These are phyloP conservation scores for Sander lucioperca DNA, from an alignment of 2,113 vertebrate genomes.

Conservation along the genomic window DNA sequence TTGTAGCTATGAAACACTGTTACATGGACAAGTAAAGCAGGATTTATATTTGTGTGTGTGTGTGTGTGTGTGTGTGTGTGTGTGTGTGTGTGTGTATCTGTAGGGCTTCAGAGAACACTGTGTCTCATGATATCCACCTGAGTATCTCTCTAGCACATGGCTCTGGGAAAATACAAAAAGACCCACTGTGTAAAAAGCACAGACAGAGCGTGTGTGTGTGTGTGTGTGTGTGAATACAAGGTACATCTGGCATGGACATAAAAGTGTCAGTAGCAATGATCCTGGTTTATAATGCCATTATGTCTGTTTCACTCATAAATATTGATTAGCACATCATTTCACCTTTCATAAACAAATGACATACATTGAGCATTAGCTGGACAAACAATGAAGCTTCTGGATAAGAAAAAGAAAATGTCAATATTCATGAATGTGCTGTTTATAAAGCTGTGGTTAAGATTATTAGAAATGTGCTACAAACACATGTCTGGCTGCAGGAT, in stretches of 20 bases:
- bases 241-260: conserved; percentile 48
- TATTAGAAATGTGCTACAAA: background rate
- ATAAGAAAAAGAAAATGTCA: conserved; percentile 4
- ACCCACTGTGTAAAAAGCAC: conserved; percentile 59
- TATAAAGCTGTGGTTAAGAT: background rate
- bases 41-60: background rate
- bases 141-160: conserved; percentile 68
- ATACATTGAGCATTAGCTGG: background rate
- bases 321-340: conserved; percentile 34
- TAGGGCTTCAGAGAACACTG: conserved; percentile 49
- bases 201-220: background rate
- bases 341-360: conserved; percentile 53
- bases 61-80: background rate
- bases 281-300: conserved; percentile 32
- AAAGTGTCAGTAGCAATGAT: conserved; percentile 46
- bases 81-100: conserved; percentile 25
- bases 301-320: conserved; percentile 29
- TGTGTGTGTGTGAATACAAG: background rate
- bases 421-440: conserved; percentile 24
- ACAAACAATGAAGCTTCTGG: conserved; percentile 8
- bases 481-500: background rate
- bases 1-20: too few species aligned
- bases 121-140: conserved; percentile 83
- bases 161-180: conserved; percentile 69
- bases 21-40: too few species aligned